phyloP scores from a whole-genome alignment of 2,113 vertebrate species.

The Bos javanicus region DNA sequence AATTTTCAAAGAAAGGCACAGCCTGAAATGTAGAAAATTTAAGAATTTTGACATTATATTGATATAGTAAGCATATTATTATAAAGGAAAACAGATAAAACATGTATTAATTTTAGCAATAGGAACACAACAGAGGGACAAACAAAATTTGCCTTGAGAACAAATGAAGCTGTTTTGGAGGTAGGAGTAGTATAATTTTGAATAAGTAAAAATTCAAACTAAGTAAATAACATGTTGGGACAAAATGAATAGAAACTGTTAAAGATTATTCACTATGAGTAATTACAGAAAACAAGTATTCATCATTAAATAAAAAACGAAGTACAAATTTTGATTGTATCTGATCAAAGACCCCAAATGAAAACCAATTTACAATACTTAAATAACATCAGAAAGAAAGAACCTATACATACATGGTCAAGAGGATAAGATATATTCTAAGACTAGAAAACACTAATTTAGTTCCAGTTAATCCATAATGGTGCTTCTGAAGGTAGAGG shows the following conservation, averaged over 20 bases:
- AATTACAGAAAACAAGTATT: not conserved
- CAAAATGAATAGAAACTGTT: slow-evolving; percentile 68
- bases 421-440: not conserved
- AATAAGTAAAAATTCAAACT: slow-evolving; percentile 11
- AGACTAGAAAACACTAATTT: not conserved
- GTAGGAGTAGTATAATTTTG: not conserved
- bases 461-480: not conserved
- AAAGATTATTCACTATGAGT: slow-evolving; percentile 14
- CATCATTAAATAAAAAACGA: not conserved
- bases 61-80: slow-evolving; percentile 10
- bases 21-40: slow-evolving; percentile 44
- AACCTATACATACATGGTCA: not conserved
- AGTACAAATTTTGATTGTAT: not conserved
- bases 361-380: not conserved
- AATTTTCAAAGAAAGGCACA: slow-evolving; percentile 49
- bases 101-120: slow-evolving; percentile 48
- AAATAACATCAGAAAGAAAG: not conserved
- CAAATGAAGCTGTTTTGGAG: slow-evolving; percentile 54
- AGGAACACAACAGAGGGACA: slow-evolving; percentile 61
- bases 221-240: slow-evolving; percentile 20
- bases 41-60: slow-evolving; percentile 36
- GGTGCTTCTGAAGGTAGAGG: not conserved
- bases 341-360: slow-evolving; percentile 4
- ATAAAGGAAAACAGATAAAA: slow-evolving; percentile 25
- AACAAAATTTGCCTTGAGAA: slow-evolving; percentile 72